Percentiles rank a stretch among this genome's conserved stretches.
These are phyloP conservation scores for Motacilla alba DNA, from an alignment of 2,113 vertebrate genomes.

Conservation along the genomic window DNA sequence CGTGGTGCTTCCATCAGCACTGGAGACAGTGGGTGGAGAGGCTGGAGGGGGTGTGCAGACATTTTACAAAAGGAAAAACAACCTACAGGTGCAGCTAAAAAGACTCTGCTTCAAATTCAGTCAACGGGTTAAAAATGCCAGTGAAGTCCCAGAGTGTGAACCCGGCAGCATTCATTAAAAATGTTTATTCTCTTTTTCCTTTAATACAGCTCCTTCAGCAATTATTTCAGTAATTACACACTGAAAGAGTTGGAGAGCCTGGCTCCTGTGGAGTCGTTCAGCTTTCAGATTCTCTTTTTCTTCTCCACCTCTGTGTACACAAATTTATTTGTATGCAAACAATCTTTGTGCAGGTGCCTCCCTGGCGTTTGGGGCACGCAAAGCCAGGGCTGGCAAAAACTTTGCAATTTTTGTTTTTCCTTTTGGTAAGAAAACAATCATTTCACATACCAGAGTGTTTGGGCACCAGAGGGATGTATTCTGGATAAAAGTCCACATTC, in stretches of 20 bases:
- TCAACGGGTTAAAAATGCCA: background rate
- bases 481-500: background rate
- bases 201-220: background rate
- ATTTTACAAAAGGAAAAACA: background rate
- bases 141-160: background rate
- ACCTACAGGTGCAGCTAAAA: constrained; percentile 15
- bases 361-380: background rate
- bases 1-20: background rate
- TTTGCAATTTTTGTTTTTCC: background rate
- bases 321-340: constrained; percentile 25
- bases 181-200: background rate
- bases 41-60: background rate
- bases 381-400: background rate
- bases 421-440: background rate
- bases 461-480: background rate
- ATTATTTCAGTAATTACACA: background rate
- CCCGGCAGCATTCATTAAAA: background rate
- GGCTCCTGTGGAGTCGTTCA: background rate
- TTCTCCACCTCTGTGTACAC: background rate
- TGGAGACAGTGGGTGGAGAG: background rate
- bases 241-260: background rate
- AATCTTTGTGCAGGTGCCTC: background rate
- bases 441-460: background rate
- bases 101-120: background rate
- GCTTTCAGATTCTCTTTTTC: background rate